Base-by-base conservation (phyloP, 2,888 invertebrate species). In the Phyllotreta striolata region DNA sequence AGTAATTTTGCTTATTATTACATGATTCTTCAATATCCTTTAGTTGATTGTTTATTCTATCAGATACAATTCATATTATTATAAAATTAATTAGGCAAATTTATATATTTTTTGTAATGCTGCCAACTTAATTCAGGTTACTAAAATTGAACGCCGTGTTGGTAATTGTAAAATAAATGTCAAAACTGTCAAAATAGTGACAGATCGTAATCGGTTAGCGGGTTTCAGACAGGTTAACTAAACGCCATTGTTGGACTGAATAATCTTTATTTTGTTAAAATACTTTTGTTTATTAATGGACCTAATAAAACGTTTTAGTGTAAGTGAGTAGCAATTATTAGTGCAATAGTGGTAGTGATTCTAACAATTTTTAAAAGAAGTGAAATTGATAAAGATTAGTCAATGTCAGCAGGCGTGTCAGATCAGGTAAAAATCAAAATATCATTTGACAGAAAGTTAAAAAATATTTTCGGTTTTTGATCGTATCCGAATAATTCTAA, bases 371-470 rank as follows among this genome's bases (percentile, higher is more conserved):
- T 75, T 70, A 67, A 70, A 24, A 77, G 75, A 77, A 76, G 74
- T 83, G 80, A 83, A 81, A 83, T 82, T 79, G 76, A 78, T 83
- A 86, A 86, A 86, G 85, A 85, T 84, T 86, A 85, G 89, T 89
- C 89, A 89, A 92, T 92, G 92, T 92, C 91, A 90, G 89, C 92
- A 90, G 91, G 91, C 91, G 91, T 91, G 89, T 90, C 91, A 88
- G 91, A 92, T 87, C 91, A 91, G 91, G 91, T 91, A 91, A 77
- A 79, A 80, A 78, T 79, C 78, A 79, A 78, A 80, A 79, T 79
- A 80, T 76, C 74, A 52, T 78, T 78, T 78, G 78, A 78, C 77
- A 77, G 76, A 75, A 77, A 65, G 47, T 75, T 73, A 69, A 74
- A 71, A 73, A 70, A 72, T 67, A 75, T 70, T 67, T 52, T 56